phyloP scores from a whole-genome alignment of 2,888 invertebrate genomes.

The Mimumesa dahlbomi region DNA sequence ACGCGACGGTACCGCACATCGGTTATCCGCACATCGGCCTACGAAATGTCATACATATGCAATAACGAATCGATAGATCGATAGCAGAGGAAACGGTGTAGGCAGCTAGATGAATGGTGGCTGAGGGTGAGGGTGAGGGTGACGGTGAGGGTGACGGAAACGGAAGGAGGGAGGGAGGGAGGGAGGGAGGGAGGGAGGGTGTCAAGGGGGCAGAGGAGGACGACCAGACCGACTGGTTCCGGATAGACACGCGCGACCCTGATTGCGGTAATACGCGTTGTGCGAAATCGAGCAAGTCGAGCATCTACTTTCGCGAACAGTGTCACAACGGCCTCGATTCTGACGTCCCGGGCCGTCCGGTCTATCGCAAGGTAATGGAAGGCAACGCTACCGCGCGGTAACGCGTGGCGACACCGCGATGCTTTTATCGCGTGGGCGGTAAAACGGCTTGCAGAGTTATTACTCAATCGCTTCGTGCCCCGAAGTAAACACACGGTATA shows the following conservation, averaged over 20 bases:
- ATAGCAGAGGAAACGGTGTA: no score
- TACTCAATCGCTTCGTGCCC: conserved; percentile 38
- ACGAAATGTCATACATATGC: no score
- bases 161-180: background rate
- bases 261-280: conserved; percentile 12
- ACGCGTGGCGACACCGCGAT: conserved; percentile 15
- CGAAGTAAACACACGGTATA: conserved; percentile 39
- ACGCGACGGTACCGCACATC: no score
- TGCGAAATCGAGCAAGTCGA: conserved; percentile 42
- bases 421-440: conserved; percentile 39
- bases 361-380: background rate
- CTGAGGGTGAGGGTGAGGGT: background rate
- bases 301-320: conserved; percentile 61
- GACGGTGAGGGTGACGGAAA: no score
- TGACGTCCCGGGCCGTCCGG: background rate
- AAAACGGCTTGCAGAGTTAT: conserved; percentile 33
- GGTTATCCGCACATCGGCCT: no score
- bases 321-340: conserved; percentile 46
- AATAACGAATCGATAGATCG: no score
- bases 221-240: conserved; percentile 35
- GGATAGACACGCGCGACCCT: conserved; percentile 10
- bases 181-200: background rate
- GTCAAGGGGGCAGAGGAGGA: background rate
- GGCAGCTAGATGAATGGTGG: no score
- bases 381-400: conserved; percentile 14